phyloP scores from a whole-genome alignment of 1,140 invertebrate genomes.

The Heliconius congener region DNA sequence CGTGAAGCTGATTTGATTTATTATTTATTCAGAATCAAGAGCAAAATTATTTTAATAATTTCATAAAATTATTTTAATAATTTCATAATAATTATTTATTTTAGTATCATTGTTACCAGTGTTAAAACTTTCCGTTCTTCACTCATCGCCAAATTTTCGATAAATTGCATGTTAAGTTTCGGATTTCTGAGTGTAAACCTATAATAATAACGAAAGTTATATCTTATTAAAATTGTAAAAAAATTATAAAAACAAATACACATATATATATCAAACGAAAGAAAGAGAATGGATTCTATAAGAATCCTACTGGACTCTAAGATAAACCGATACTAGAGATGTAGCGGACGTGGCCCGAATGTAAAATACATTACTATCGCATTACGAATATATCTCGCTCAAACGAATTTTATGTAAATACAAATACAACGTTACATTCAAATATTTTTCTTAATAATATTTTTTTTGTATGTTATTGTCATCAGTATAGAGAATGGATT shows the following conservation, averaged over 20 bases:
- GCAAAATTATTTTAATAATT: no score
- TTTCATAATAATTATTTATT: no score
- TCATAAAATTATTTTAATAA: no score
- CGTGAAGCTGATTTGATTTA: no score
- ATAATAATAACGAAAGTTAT: no score
- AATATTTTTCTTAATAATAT: constrained; percentile 11
- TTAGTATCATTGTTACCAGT: no score
- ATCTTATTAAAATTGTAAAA: no score
- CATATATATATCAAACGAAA: background rate
- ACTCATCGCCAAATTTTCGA: no score
- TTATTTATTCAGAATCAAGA: no score
- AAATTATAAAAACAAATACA: background rate
- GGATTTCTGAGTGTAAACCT: no score
- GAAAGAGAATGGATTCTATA: constrained; percentile 34
- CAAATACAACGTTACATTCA: constrained; percentile 35
- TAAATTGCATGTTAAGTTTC: no score
- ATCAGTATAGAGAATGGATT: background rate
- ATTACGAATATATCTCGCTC: constrained; percentile 56
- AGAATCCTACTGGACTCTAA: constrained; percentile 33
- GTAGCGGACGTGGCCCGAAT: constrained; percentile 50
- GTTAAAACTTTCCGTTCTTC: no score
- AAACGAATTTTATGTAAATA: constrained; percentile 50
- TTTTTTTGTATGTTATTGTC: background rate
- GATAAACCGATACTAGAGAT: constrained; percentile 38
- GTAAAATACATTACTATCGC: constrained; percentile 52